phyloP scores from a whole-genome alignment of 1,140 invertebrate genomes.

The Hypsibius dujardini region DNA sequence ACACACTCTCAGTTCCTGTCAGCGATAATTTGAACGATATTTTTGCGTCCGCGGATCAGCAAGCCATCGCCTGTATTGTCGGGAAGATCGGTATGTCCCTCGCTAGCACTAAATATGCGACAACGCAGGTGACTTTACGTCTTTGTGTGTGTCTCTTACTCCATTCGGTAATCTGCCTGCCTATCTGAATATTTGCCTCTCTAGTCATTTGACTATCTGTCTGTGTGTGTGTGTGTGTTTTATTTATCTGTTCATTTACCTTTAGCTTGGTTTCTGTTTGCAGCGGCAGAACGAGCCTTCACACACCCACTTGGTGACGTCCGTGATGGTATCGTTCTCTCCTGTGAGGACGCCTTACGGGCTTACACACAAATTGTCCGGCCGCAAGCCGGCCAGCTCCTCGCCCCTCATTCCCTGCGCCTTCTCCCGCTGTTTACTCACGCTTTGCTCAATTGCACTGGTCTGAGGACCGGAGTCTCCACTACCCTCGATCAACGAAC shows the following conservation, averaged over 20 bases:
- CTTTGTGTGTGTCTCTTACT: too few relatives aligned
- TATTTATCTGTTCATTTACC: too few relatives aligned
- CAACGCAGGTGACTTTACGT: too few relatives aligned
- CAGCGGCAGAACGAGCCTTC: slow-evolving; percentile 75
- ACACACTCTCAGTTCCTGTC: slow-evolving; percentile 84
- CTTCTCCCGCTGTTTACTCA: slow-evolving; percentile 74
- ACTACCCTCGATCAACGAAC: slow-evolving; percentile 80
- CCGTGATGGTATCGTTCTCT: slow-evolving; percentile 85
- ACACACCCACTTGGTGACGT: slow-evolving; percentile 72
- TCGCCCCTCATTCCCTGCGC: slow-evolving; percentile 52
- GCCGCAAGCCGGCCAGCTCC: slow-evolving; percentile 42
- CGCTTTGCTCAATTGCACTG: slow-evolving; percentile 68
- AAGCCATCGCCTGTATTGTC: slow-evolving; percentile 74
- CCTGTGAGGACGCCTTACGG: slow-evolving; percentile 68
- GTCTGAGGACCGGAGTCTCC: slow-evolving; percentile 65
- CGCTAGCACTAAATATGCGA: too few relatives aligned
- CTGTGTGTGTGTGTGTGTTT: too few relatives aligned
- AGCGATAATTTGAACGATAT: slow-evolving; percentile 64
- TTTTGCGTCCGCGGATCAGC: slow-evolving; percentile 76
- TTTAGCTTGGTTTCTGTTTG: slow-evolving; percentile 24
- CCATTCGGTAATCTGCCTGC: too few relatives aligned
- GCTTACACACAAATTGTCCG: slow-evolving; percentile 48
- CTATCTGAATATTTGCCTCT: too few relatives aligned
- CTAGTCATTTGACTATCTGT: too few relatives aligned
- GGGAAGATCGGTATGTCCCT: slow-evolving; percentile 69